Evolutionary conservation across 2,888 invertebrate species (phyloP).

Genomic region (Cordilura impudica): DNA sequence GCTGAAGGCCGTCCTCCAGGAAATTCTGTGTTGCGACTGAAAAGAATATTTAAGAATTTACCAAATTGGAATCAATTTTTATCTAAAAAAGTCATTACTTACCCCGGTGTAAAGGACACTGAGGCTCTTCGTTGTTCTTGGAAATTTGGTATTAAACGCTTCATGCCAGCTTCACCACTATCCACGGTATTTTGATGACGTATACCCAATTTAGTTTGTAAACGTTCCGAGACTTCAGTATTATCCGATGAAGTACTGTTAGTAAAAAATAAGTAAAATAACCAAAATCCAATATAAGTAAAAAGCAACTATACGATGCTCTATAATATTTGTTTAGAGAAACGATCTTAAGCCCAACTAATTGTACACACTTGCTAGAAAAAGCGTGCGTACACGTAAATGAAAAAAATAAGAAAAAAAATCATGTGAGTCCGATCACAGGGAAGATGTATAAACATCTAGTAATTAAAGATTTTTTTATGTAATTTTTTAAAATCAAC

Average conservation of each 20-base stretch:
- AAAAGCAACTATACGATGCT: no score
- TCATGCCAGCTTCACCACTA: conserved; percentile 80
- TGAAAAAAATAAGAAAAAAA: no score
- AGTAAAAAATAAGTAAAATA: not conserved
- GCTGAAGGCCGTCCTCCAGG: conserved; percentile 65
- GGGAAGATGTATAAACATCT: no score
- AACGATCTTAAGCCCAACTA: no score
- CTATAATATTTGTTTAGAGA: no score
- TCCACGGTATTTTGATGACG: conserved; percentile 85
- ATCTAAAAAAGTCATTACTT: conserved; percentile 14
- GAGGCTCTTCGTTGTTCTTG: conserved; percentile 77
- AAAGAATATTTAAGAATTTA: not conserved
- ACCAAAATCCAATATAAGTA: no score
- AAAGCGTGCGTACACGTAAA: no score
- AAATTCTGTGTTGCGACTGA: conserved; percentile 70
- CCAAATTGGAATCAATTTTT: not conserved
- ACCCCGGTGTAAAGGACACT: conserved; percentile 76
- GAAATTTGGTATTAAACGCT: conserved; percentile 73
- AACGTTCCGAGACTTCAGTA: conserved; percentile 81
- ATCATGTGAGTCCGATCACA: no score
- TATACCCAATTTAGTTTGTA: conserved; percentile 82
- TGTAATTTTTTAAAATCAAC: no score
- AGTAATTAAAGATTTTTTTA: no score
- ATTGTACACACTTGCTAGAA: no score
- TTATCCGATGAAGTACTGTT: conserved; percentile 81